A percentile compares a stretch with the other conserved stretches of the same genome.
Conservation (phyloP, 1,140 invertebrate species). For the Macrobrachium nipponense region DNA sequence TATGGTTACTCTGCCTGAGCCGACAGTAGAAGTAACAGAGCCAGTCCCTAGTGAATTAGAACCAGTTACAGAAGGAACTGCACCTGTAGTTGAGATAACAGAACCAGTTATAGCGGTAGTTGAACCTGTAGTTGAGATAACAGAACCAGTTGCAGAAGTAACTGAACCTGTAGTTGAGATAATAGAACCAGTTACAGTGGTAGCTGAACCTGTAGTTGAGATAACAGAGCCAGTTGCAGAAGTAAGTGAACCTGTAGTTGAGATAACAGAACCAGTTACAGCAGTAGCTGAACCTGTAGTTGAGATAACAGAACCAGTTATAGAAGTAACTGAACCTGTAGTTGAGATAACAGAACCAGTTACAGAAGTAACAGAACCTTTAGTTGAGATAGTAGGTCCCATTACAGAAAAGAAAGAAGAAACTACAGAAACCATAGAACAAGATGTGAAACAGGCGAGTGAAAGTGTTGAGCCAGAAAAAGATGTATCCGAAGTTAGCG, state of each 20-base stretch:
- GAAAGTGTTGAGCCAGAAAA: too few relatives aligned
- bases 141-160: background rate
- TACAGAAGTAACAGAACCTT: background rate
- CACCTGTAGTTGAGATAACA: background rate
- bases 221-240: too few relatives aligned
- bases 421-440: too few relatives aligned
- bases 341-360: too few relatives aligned
- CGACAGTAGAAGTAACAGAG: background rate
- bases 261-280: too few relatives aligned
- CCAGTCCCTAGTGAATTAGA: background rate
- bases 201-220: background rate
- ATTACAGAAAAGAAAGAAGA: too few relatives aligned
- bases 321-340: background rate
- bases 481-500: too few relatives aligned
- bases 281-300: background rate
- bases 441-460: too few relatives aligned
- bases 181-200: too few relatives aligned
- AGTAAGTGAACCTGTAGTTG: background rate
- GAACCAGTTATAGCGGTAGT: background rate
- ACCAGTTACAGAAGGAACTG: background rate
- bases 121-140: background rate
- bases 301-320: too few relatives aligned
- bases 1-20: too few relatives aligned
- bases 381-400: too few relatives aligned
- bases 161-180: background rate